Base-by-base conservation (phyloP, 1,140 invertebrate species). In the Theocolax elegans region DNA sequence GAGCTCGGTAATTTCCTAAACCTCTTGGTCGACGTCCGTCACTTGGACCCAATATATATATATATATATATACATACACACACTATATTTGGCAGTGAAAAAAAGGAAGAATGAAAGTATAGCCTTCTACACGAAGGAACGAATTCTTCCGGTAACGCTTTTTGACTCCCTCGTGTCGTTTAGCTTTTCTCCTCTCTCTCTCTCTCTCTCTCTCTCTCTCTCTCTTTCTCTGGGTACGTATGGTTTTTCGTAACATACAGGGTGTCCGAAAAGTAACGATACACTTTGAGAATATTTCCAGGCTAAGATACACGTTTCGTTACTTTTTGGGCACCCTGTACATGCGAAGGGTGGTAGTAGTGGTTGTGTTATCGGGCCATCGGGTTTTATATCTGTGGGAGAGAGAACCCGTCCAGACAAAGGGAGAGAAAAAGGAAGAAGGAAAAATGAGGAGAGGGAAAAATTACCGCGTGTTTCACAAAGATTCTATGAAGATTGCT, bases 361-460 rank as follows among this genome's bases (percentile, higher is more conserved):
- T 84, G 83, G 85, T 86, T 85, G 84, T n/a, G n/a, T 85, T 86
- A 86, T 86, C 84, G 85, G n/a, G 84, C 83, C 83, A 86, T 86
- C 85, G 83, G 81, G 85, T 85, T 85, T 86, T 86, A 86, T 86
- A 84, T 84, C 82, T 81, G 71, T 76, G 63, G n/a, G n/a, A n/a
- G n/a, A n/a, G n/a, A n/a, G n/a, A n/a, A n/a, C n/a, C n/a, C n/a
- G n/a, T n/a, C n/a, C n/a, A 44, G 56, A 53, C 21, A 29, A 38
- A 58, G 49, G 21, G 68, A 35, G 67, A 56, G 65, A 59, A 42
- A 62, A 60, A 71, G 56, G 40, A 40, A 6, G 69, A 67, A 63
- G 67, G 63, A 54, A 25, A 51, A 35, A 68, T 53, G 44, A 31
- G n/a, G n/a, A n/a, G n/a, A n/a, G n/a, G 81, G 31, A 10, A 35